Conservation (phyloP, 1,140 invertebrate genomes). For the Planococcus citri region DNA sequence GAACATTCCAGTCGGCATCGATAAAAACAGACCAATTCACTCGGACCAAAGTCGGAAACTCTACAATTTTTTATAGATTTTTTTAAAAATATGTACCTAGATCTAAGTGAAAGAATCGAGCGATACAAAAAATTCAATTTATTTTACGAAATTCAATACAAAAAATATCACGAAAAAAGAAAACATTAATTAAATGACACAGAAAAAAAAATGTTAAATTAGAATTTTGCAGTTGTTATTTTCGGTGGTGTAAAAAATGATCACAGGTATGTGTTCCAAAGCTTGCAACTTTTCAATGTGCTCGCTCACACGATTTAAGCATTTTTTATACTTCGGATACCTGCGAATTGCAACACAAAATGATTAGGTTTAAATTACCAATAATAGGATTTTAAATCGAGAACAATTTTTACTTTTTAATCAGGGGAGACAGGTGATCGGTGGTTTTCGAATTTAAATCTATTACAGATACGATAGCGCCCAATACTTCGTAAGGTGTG, state of each 20-base stretch:
- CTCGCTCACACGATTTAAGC: neutral
- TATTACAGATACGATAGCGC: neutral
- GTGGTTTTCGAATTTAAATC: neutral
- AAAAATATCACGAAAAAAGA: neutral
- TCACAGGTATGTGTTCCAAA: neutral
- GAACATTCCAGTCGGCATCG: too few species aligned
- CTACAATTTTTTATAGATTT: too few species aligned
- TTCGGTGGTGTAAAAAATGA: neutral
- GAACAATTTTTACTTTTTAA: neutral
- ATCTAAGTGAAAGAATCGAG: too few species aligned
- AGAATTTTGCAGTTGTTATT: neutral
- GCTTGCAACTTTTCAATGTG: neutral
- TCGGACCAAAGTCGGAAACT: too few species aligned
- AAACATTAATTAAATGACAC: neutral
- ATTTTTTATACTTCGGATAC: neutral
- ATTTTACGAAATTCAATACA: too few species aligned
- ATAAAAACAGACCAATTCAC: too few species aligned
- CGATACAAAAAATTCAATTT: too few species aligned
- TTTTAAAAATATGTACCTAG: too few species aligned
- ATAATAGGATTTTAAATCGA: neutral
- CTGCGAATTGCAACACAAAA: neutral
- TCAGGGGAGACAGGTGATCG: neutral
- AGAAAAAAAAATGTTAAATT: neutral
- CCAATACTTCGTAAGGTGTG: neutral
- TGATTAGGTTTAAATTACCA: neutral